These are phyloP conservation scores for Microcebus murinus DNA, from an alignment of 2,113 vertebrate species.

Conservation along the genomic window DNA sequence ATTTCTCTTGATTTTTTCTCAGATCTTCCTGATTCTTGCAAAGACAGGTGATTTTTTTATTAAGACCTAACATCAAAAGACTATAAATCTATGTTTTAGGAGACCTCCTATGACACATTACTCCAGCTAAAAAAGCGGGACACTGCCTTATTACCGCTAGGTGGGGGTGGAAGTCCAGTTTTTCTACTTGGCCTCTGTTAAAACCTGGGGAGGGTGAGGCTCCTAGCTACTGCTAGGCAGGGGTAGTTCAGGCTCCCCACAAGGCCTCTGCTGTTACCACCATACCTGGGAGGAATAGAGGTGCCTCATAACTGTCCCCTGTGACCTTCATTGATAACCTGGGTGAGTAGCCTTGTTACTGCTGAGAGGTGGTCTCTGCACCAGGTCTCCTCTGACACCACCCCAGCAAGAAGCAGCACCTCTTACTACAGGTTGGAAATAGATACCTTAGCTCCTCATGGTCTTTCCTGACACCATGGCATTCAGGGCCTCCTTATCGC, in stretches of 20 bases:
- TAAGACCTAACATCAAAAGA: not conserved
- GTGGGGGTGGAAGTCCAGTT: not conserved
- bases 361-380: not conserved
- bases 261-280: not conserved
- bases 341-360: not conserved
- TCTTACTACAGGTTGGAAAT: not conserved
- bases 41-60: not conserved
- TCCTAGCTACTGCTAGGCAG: not conserved
- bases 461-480: not conserved
- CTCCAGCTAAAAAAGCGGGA: not conserved
- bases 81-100: not conserved
- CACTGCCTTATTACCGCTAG: not conserved
- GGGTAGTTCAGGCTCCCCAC: not conserved
- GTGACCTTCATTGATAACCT: not conserved
- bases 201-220: not conserved
- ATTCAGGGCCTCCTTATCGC: not conserved
- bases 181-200: not conserved
- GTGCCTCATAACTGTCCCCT: not conserved
- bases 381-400: not conserved
- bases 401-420: not conserved
- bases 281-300: not conserved
- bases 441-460: not conserved
- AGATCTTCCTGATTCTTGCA: not conserved
- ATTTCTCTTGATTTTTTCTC: not conserved
- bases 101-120: not conserved